Conservation (phyloP, 1,140 invertebrate genomes). For the Nylanderia fulva region DNA sequence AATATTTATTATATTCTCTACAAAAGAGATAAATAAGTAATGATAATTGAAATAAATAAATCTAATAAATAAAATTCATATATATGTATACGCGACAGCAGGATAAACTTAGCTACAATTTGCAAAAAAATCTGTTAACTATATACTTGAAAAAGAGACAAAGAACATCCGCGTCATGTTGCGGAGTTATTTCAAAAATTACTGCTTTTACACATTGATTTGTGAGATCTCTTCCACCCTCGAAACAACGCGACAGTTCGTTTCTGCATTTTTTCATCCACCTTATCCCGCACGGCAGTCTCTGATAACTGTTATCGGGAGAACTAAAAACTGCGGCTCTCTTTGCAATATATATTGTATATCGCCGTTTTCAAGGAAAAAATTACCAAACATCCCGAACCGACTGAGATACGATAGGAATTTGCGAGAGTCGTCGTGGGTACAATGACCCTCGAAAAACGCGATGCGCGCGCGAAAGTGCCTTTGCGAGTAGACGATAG, state of each 20-base stretch:
- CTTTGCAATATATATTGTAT: constrained; percentile 46
- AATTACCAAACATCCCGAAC: constrained; percentile 47
- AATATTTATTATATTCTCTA: too few species aligned
- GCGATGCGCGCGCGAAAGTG: constrained; percentile 38
- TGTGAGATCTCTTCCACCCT: constrained; percentile 25
- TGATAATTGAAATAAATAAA: constrained; percentile 7
- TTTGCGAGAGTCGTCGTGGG: constrained; percentile 70
- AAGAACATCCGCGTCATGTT: constrained; percentile 48
- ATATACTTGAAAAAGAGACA: constrained; percentile 51
- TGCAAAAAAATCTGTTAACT: neutral
- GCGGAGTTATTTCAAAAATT: constrained; percentile 59
- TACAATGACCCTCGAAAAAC: constrained; percentile 72
- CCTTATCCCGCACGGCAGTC: constrained; percentile 27
- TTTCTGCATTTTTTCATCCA: constrained; percentile 61
- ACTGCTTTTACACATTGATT: constrained; percentile 6
- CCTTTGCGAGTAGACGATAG: constrained; percentile 77
- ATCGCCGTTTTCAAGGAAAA: constrained; percentile 65
- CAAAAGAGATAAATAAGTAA: too few species aligned
- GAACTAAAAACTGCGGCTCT: neutral
- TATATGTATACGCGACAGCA: neutral
- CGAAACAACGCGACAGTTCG: constrained; percentile 33
- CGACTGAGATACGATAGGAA: constrained; percentile 77
- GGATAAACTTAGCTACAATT: neutral
- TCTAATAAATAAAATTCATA: neutral
- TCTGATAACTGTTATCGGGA: constrained; percentile 57